A percentile compares a stretch with the other conserved stretches of the same genome.
Conservation (phyloP, 37 sponge, comb jelly and placozoan genomes). For the Eunapius fragilis region DNA sequence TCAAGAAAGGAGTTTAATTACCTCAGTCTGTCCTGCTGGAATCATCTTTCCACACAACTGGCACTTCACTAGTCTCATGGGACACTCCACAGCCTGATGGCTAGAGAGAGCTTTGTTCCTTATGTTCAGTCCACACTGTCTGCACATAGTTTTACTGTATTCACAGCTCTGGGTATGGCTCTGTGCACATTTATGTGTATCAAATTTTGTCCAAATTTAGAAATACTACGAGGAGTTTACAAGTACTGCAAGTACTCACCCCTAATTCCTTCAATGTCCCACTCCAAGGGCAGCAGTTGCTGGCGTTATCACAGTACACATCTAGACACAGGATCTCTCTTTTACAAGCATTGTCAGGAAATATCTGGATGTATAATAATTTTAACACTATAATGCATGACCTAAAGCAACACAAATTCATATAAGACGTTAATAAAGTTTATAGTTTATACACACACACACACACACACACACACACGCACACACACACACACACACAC, state of each 20-base stretch:
- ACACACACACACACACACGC: background rate
- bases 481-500: background rate
- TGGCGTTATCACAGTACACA: background rate
- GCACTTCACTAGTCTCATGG: slow-evolving; percentile 59
- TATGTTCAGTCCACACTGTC: slow-evolving; percentile 51
- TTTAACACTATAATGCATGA: background rate
- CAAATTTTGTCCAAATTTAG: background rate
- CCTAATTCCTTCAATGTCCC: background rate
- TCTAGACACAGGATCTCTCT: background rate
- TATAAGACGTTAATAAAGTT: too few species aligned
- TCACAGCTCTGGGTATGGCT: slow-evolving; percentile 29
- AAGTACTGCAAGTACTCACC: background rate
- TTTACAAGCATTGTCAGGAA: background rate
- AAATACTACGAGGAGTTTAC: background rate
- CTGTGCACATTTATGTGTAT: background rate
- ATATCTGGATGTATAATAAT: background rate
- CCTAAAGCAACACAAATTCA: background rate
- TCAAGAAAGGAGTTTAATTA: too few species aligned
- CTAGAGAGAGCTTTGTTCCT: background rate
- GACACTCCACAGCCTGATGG: slow-evolving; percentile 41
- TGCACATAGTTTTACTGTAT: slow-evolving; percentile 44
- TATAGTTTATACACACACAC: too few species aligned
- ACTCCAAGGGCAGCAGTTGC: background rate
- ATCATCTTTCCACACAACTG: slow-evolving; percentile 35
- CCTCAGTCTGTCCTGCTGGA: slow-evolving; percentile 45